Percentiles rank a stretch among this genome's conserved stretches.
phyloP scores from a whole-genome alignment of 2,888 invertebrate genomes.

The Plusia festucae region DNA sequence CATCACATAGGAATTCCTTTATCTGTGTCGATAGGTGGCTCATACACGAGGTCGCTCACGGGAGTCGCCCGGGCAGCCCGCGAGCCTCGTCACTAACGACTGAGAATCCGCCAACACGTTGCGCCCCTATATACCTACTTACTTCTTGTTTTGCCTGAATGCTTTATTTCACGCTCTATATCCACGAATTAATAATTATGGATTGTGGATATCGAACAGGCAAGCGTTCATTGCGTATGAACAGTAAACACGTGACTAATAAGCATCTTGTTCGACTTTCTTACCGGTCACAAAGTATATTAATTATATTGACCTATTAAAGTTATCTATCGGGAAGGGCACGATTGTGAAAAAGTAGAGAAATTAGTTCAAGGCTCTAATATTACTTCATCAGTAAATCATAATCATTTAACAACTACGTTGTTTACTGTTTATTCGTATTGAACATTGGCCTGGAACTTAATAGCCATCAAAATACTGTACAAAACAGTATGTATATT shows the following conservation, averaged over 20 bases:
- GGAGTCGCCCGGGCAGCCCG: slow-evolving; percentile 66
- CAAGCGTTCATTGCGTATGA: slow-evolving; percentile 53
- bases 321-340: slow-evolving; percentile 67
- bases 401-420: not conserved
- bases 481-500: not conserved
- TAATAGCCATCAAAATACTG: not conserved
- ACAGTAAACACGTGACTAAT: slow-evolving; percentile 60
- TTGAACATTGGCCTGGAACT: not conserved
- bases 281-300: slow-evolving; percentile 56
- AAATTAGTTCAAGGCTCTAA: slow-evolving; percentile 73
- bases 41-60: slow-evolving; percentile 58
- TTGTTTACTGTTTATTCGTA: slow-evolving; percentile 1
- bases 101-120: slow-evolving; percentile 73
- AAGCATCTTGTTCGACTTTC: slow-evolving; percentile 70
- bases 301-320: slow-evolving; percentile 73
- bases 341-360: slow-evolving; percentile 69
- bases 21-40: slow-evolving; percentile 66
- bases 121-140: slow-evolving; percentile 85
- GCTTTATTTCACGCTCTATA: slow-evolving; percentile 87
- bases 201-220: slow-evolving; percentile 75
- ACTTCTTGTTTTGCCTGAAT: slow-evolving; percentile 83
- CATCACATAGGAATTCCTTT: slow-evolving; percentile 82
- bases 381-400: slow-evolving; percentile 25
- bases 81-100: slow-evolving; percentile 73
- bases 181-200: slow-evolving; percentile 83